Base-by-base conservation (phyloP, 2,113 vertebrate species). In the Bubo scandiacus region DNA sequence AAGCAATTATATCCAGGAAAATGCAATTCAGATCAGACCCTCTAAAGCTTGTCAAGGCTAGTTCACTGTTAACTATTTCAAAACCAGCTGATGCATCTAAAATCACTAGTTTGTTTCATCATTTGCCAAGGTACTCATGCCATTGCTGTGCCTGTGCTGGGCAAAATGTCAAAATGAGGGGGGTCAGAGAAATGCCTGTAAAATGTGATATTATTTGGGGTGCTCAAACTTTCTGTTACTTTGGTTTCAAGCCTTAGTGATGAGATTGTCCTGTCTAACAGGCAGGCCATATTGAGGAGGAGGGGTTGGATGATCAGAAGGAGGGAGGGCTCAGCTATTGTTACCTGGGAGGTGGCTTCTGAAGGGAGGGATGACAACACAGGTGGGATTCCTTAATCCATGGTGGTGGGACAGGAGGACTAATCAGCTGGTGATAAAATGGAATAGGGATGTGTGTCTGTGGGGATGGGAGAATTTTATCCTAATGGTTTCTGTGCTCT, bases 1-100 rank as follows among this genome's bases (percentile, higher is more conserved):
- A 74, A 81, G n/a, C 42, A 74, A 42, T 91, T 91, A 42, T 23
- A 61, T 54, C 17, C 59, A 85, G 90, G 85, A 79, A 89, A 91
- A 94, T 47, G n/a, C 47, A 82, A 11, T 92, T 93, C 55, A 45
- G n/a, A 79, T 70, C 73, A 80, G 88, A n/a, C 32, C 32, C 86
- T 70, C 36, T 79, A 45, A 67, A 93, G 26, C 52, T 40, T 16
- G 6, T 58, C 20, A 52, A 54, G 19, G 40, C 23, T 59, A 29
- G 11, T 40, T 70, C 45, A 70, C 47, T 52, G 22, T 91, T 90
- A 94, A 93, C 68, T 63, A 9, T 84, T 93, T 93, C 17, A 51
- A 34, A 92, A 40, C 38, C 62, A 59, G 12, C 1, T 0, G 1
- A 5, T 18, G 13, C 14, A 40, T 54, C 65, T 52, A 27, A 71